Conservation (phyloP, 2,797 vertebrate genomes). For the Pagetopsis macropterus region DNA sequence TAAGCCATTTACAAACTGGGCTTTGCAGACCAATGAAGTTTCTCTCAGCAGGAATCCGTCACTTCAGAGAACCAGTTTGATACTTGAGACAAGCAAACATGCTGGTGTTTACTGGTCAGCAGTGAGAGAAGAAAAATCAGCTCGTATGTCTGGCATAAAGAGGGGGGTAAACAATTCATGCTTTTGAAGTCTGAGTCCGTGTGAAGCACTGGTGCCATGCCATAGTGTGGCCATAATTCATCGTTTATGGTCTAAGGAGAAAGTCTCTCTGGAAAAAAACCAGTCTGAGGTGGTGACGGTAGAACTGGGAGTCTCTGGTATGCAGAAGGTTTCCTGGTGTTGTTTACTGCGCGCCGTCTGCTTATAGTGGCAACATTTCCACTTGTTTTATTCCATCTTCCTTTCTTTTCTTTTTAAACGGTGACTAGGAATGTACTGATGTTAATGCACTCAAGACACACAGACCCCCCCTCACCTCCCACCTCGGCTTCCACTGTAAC, state of each 20-base stretch:
- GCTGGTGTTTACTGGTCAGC: slow-evolving; percentile 49
- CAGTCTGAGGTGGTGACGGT: slow-evolving; percentile 24
- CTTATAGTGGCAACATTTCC: slow-evolving; percentile 46
- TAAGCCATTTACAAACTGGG: slow-evolving; percentile 29
- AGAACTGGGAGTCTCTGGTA: slow-evolving; percentile 59
- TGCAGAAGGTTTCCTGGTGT: slow-evolving; percentile 64
- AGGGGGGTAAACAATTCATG: slow-evolving; percentile 42
- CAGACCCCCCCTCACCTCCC: slow-evolving; percentile 57
- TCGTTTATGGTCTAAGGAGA: slow-evolving; percentile 39
- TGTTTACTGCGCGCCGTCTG: slow-evolving; percentile 66
- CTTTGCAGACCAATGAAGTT: slow-evolving; percentile 47
- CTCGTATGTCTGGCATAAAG: slow-evolving; percentile 34
- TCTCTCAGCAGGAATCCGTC: slow-evolving; percentile 42
- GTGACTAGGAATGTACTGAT: slow-evolving; percentile 16
- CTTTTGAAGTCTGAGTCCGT: slow-evolving; percentile 47
- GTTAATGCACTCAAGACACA: slow-evolving; percentile 16
- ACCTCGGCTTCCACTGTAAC: slow-evolving; percentile 67
- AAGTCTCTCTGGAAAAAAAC: too few relatives aligned
- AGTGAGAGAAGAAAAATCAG: slow-evolving; percentile 34
- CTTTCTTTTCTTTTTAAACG: slow-evolving; percentile 14
- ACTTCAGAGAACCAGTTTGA: slow-evolving; percentile 48
- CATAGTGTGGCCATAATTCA: slow-evolving; percentile 51
- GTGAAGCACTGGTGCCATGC: slow-evolving; percentile 25
- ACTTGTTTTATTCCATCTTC: slow-evolving; percentile 39
- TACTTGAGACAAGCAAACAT: slow-evolving; percentile 65